A percentile compares a stretch with the other conserved stretches of the same genome.
phyloP scores from a whole-genome alignment of 1,140 invertebrate species.

The Drosophila orena region DNA sequence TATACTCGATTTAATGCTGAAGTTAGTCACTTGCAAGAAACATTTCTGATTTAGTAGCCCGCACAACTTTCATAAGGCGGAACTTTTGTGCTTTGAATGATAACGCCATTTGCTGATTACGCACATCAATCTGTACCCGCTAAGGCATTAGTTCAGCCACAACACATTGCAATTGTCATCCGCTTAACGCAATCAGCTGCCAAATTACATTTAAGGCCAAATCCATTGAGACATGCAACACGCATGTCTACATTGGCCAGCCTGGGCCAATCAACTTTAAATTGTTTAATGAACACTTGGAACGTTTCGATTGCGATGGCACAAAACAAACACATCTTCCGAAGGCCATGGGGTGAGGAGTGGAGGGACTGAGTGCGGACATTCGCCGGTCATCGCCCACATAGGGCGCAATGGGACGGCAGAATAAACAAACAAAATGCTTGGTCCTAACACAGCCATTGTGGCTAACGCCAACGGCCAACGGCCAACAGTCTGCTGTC shows the following conservation, averaged over 20 bases:
- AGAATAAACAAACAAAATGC: constrained; percentile 52
- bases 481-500: constrained; percentile 38
- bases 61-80: not conserved
- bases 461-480: constrained; percentile 47
- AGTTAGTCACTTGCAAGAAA: not conserved
- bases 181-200: constrained; percentile 29
- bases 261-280: constrained; percentile 62
- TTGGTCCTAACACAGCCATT: constrained; percentile 67
- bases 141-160: constrained; percentile 35
- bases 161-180: constrained; percentile 36
- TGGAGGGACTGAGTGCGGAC: constrained; percentile 30
- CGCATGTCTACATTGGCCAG: constrained; percentile 1
- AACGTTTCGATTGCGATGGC: constrained; percentile 46
- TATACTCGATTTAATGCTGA: too few relatives aligned
- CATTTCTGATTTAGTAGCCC: not conserved
- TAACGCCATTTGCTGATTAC: not conserved
- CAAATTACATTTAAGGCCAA: constrained; percentile 27
- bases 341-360: not conserved
- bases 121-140: constrained; percentile 21
- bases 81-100: too few relatives aligned
- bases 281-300: constrained; percentile 78
- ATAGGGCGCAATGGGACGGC: constrained; percentile 47
- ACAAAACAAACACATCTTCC: constrained; percentile 13
- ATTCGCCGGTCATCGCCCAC: constrained; percentile 61
- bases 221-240: constrained; percentile 19